A percentile compares a stretch with the other conserved stretches of the same genome.
Conservation (phyloP, 1,140 invertebrate species). For the Lasaia peninsularis region DNA sequence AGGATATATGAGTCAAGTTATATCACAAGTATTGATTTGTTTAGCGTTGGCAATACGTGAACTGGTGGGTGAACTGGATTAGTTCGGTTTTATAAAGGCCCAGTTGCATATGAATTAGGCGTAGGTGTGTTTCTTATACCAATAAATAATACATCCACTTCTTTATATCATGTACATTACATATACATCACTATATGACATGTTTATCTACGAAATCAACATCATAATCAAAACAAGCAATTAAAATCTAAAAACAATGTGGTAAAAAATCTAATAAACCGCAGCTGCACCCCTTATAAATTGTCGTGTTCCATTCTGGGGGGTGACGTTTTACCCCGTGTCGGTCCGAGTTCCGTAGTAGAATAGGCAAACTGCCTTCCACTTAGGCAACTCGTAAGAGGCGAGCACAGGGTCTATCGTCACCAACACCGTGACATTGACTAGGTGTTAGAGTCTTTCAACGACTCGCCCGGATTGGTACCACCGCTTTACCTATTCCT, state of each 20-base stretch:
- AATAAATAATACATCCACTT: conserved; percentile 38
- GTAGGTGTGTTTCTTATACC: conserved; percentile 48
- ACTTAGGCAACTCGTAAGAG: too few relatives aligned
- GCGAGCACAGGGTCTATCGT: too few relatives aligned
- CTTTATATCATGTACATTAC: conserved; percentile 28
- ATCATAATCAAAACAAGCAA: not conserved
- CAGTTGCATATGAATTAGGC: conserved; percentile 48
- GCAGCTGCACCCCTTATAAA: too few relatives aligned
- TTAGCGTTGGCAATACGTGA: conserved; percentile 5
- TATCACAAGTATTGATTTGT: not conserved
- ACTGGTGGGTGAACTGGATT: conserved; percentile 42
- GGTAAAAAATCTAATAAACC: not conserved
- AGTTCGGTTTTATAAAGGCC: conserved; percentile 30
- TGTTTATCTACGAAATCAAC: not conserved
- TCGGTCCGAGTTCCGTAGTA: too few relatives aligned
- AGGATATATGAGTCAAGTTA: not conserved
- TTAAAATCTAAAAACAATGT: not conserved
- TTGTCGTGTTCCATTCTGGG: too few relatives aligned
- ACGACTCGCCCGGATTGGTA: too few relatives aligned
- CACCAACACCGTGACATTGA: too few relatives aligned
- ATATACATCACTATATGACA: not conserved
- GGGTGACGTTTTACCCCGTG: too few relatives aligned
- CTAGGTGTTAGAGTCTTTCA: too few relatives aligned
- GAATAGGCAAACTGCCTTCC: too few relatives aligned
- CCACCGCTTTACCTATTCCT: too few relatives aligned